Conservation (phyloP, 1,140 invertebrate genomes). For the Drosophila pachea region DNA sequence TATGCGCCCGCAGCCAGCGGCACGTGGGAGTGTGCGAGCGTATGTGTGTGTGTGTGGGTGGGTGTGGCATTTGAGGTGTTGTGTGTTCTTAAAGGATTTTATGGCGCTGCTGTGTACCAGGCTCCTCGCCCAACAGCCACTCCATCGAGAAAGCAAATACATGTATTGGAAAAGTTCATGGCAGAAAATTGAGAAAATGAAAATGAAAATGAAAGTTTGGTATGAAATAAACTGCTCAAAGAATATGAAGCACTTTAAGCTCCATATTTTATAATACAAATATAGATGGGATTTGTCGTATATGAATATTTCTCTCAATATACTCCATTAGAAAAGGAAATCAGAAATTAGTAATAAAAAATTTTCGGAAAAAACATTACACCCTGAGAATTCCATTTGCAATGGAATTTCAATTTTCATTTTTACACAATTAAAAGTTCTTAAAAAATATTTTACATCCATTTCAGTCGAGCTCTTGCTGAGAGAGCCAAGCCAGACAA, state of each 20-base stretch:
- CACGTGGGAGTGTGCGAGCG: neutral
- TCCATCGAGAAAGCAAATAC: neutral
- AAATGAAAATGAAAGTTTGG: neutral
- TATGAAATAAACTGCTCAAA: neutral
- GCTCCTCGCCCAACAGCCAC: conserved; percentile 6
- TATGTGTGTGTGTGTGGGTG: conserved; percentile 15
- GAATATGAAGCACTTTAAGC: neutral
- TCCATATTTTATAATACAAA: neutral
- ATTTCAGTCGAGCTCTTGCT: neutral
- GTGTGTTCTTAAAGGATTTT: conserved; percentile 36
- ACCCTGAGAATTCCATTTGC: too few relatives aligned
- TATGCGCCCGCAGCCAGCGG: too few relatives aligned
- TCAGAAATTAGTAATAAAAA: too few relatives aligned
- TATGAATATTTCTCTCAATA: too few relatives aligned
- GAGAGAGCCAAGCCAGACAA: neutral
- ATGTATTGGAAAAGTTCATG: conserved; percentile 1
- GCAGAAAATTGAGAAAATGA: neutral
- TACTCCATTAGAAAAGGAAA: too few relatives aligned
- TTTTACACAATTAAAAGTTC: too few relatives aligned
- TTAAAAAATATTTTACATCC: neutral
- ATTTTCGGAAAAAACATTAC: too few relatives aligned
- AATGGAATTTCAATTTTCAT: too few relatives aligned
- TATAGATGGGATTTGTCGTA: too few relatives aligned
- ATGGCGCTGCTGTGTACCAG: conserved; percentile 7
- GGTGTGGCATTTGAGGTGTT: conserved; percentile 17